Base-by-base conservation (phyloP, 2,888 invertebrate species). In the Pollenia amentaria region DNA sequence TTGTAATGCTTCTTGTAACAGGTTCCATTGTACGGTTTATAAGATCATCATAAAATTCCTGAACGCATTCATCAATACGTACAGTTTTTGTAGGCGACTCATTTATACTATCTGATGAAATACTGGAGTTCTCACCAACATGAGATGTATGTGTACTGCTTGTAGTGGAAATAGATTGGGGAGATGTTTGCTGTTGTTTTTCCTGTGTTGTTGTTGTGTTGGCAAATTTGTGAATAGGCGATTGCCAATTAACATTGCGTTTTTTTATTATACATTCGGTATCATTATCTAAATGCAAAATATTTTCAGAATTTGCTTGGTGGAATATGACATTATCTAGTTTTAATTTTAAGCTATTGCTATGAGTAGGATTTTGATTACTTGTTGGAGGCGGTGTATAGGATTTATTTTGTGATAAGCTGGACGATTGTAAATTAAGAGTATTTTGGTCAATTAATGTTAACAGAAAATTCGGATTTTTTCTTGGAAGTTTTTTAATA, bases 181-280 rank as follows among this genome's bases (percentile, higher is more conserved):
- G 90, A 40, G 90, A 90, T n/a, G 90, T 90, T 62, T 91, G 91
- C 67, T 90, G 89, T 8, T 92, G 91, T 80, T 91, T 91, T 53
- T 92, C 90, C 42, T 90, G 90, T n/a, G 90, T 89, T 9, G 75
- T 55, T 14, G 76, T 57, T 29, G 53, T 51, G 14, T 2, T 51
- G 46, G 92, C 92, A 81, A 90, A 92, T 76, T 93, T 93, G 65
- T 93, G 92, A 53, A 93, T 91, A 12, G 93, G 92, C 8, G 92
- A 93, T 51, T 93, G 92, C 93, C 93, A 93, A 87, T 93, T 93
- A 14, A 93, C 93, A 87, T 92, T 93, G 3, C 93, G 92, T 83
- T 93, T 93, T 86, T 82, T 72, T 64, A 53, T 64, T 62, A 65
- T 60, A 67, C 85, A 83, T 16, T 88, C 88, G 21, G 87, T 62